These are phyloP conservation scores for Clistopyga incitator DNA, from an alignment of 2,888 invertebrate species.

Conservation along the genomic window DNA sequence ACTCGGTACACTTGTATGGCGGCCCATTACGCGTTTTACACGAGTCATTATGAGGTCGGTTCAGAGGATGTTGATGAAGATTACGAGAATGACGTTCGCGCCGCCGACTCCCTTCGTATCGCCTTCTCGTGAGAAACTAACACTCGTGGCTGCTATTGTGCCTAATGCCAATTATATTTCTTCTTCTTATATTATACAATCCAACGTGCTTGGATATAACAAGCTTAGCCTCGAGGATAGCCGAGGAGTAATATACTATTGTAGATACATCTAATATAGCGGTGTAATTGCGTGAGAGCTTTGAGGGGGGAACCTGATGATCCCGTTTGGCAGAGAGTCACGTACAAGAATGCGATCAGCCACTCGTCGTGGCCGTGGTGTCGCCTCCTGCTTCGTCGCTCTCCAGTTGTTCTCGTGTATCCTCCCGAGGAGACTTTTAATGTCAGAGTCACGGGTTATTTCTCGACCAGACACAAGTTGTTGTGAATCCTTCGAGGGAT, in stretches of 20 bases:
- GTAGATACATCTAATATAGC: constrained; percentile 43
- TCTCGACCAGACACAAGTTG: constrained; percentile 53
- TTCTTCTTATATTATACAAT: constrained; percentile 59
- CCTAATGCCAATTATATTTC: constrained; percentile 63
- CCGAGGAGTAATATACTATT: constrained; percentile 2
- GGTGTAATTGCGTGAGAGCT: constrained; percentile 63
- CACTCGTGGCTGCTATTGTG: constrained; percentile 63
- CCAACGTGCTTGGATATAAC: constrained; percentile 46
- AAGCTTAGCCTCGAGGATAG: constrained; percentile 21
- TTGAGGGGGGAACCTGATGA: constrained; percentile 16
- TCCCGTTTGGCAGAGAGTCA: constrained; percentile 43
- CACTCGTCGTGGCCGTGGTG: background rate
- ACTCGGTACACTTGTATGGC: constrained; percentile 8
- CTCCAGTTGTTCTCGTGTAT: constrained; percentile 37
- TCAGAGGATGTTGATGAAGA: constrained; percentile 63
- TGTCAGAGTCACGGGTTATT: constrained; percentile 65
- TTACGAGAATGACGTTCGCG: constrained; percentile 26
- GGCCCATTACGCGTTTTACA: constrained; percentile 28
- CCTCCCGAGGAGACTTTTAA: constrained; percentile 61
- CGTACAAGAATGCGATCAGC: constrained; percentile 15
- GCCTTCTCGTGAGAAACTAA: constrained; percentile 61
- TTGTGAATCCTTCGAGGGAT: constrained; percentile 26
- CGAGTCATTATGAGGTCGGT: constrained; percentile 58
- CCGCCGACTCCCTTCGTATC: background rate
- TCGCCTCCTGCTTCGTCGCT: background rate